Conservation (phyloP, 2,113 vertebrate genomes). For the Pteruthius melanotis region DNA sequence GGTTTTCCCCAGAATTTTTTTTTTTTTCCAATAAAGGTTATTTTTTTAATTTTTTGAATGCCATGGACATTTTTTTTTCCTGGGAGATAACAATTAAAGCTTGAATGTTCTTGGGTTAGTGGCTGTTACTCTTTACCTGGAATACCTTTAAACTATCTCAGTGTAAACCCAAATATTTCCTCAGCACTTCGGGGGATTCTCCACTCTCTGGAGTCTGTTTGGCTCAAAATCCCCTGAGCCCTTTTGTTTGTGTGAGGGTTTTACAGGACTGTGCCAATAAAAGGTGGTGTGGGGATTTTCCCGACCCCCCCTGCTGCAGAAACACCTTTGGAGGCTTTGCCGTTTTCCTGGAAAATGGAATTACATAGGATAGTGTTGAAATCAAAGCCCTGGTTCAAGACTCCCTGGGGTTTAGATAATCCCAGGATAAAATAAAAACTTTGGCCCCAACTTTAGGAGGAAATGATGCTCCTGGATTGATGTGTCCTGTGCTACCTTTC, state of each 20-base stretch:
- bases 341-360: not conserved
- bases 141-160: not conserved
- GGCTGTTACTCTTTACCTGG: not conserved
- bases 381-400: not conserved
- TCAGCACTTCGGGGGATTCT: not conserved
- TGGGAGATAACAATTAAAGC: not conserved
- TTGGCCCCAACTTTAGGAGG: not conserved
- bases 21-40: not conserved
- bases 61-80: not conserved
- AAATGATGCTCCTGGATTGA: fast-evolving
- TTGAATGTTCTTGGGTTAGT: not conserved
- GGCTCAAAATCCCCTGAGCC: not conserved
- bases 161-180: not conserved
- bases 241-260: not conserved
- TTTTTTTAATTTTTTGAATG: not conserved
- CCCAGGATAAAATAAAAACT: not conserved
- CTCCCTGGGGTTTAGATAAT: not conserved
- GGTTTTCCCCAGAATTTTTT: not conserved
- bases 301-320: not conserved
- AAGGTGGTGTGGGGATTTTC: not conserved
- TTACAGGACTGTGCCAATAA: not conserved
- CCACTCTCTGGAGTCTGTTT: not conserved
- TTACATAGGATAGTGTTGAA: not conserved
- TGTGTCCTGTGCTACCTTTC: not conserved
- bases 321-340: not conserved